Percentiles rank a stretch among this genome's conserved stretches.
Evolutionary conservation across 2,888 invertebrate species (phyloP).

Genomic region (Folsomia manolachei): DNA sequence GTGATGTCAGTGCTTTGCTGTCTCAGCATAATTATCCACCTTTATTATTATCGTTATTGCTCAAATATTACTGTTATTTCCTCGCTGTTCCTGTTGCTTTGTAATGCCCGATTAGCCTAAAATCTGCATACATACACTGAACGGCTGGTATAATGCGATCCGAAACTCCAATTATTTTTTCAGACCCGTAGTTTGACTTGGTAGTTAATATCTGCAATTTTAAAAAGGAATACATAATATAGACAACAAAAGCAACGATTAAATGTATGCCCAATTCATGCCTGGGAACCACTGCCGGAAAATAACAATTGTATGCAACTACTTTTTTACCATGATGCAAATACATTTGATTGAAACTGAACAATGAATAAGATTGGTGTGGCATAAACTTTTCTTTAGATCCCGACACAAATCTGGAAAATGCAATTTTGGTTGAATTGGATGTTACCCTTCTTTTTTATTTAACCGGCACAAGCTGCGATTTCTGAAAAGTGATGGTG

Average conservation of each 20-base stretch:
- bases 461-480: too few relatives aligned
- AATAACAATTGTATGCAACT: background rate
- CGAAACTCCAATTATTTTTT: background rate
- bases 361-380: too few relatives aligned
- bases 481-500: background rate
- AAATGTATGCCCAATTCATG: too few relatives aligned
- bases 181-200: background rate
- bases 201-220: too few relatives aligned
- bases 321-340: too few relatives aligned
- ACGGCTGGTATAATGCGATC: background rate
- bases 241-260: too few relatives aligned
- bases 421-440: background rate
- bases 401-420: background rate
- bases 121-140: background rate
- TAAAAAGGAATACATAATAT: too few relatives aligned
- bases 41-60: slow-evolving; percentile 2
- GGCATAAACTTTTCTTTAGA: too few relatives aligned
- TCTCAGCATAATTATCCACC: background rate
- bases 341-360: too few relatives aligned
- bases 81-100: background rate
- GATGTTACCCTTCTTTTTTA: background rate
- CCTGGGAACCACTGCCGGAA: background rate
- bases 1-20: background rate
- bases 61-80: slow-evolving; percentile 6
- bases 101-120: slow-evolving; percentile 9